Percentiles rank a stretch among this genome's conserved stretches.
Evolutionary conservation across 2,888 invertebrate genomes (phyloP).

Genomic region (Ophion ventricosus): DNA sequence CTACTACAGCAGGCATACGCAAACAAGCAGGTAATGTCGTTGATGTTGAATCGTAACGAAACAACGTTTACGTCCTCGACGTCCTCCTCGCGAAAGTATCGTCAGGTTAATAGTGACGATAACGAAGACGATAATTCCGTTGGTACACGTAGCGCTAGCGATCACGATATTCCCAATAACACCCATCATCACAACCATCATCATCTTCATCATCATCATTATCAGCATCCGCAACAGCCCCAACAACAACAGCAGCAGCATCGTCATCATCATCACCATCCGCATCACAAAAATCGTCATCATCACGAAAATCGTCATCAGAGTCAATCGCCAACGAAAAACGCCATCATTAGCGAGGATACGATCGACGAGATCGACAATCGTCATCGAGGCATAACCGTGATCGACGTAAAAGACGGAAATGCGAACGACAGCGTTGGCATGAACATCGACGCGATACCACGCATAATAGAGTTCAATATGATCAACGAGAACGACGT

Average conservation of each 20-base stretch:
- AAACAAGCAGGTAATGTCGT: constrained; percentile 83
- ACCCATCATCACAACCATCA: constrained; percentile 62
- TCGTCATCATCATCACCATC: constrained; percentile 64
- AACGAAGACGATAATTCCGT: constrained; percentile 84
- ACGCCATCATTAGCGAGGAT: constrained; percentile 84
- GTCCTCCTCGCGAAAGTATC: constrained; percentile 67
- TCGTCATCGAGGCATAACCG: constrained; percentile 72
- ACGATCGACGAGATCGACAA: constrained; percentile 71
- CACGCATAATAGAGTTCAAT: constrained; percentile 23
- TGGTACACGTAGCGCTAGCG: constrained; percentile 81
- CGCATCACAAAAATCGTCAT: constrained; percentile 75
- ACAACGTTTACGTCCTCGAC: constrained; percentile 56
- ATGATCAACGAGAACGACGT: constrained; percentile 58
- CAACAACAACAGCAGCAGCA: constrained; percentile 45
- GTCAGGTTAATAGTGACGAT: constrained; percentile 83
- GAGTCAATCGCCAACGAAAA: constrained; percentile 55
- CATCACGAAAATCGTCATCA: constrained; percentile 46
- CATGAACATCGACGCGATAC: not conserved
- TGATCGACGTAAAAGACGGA: constrained; percentile 74
- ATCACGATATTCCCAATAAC: constrained; percentile 71
- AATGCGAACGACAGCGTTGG: constrained; percentile 27
- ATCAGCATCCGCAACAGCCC: constrained; percentile 76
- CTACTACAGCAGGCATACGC: constrained; percentile 82
- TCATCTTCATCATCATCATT: constrained; percentile 67
- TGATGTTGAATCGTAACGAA: constrained; percentile 66